phyloP scores from a whole-genome alignment of 2,888 invertebrate genomes.

The Ennomos quercinarius region DNA sequence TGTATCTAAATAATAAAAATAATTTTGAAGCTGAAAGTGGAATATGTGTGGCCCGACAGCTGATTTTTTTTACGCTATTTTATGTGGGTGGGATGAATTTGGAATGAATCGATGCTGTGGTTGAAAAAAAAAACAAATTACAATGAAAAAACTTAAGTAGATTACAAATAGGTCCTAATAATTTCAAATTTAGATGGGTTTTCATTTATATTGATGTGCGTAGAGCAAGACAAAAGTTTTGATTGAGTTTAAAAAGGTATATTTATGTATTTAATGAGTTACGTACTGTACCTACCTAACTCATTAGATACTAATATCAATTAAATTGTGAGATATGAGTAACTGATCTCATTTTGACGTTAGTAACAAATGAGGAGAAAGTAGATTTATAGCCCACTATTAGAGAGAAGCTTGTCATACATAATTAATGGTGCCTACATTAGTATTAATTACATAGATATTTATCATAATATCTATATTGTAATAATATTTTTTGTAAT shows the following conservation, averaged over 20 bases:
- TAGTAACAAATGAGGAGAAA: conserved; percentile 41
- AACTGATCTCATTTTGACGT: conserved; percentile 31
- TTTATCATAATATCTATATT: conserved; percentile 10
- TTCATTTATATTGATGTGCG: too few species aligned
- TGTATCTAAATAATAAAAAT: too few species aligned
- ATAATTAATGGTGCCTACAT: conserved; percentile 28
- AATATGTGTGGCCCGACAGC: too few species aligned
- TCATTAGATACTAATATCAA: conserved; percentile 3
- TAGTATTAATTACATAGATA: conserved; percentile 19
- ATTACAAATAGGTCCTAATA: too few species aligned
- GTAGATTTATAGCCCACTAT: conserved; percentile 36
- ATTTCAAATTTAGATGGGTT: too few species aligned
- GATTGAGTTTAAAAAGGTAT: neutral
- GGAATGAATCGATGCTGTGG: too few species aligned
- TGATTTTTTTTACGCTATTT: too few species aligned
- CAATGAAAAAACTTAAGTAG: too few species aligned
- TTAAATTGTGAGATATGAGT: conserved; percentile 13
- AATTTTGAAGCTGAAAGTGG: too few species aligned
- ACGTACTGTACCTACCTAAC: neutral
- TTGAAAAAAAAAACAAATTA: too few species aligned
- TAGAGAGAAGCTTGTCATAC: conserved; percentile 18
- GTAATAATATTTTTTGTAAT: neutral
- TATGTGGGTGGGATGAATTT: too few species aligned
- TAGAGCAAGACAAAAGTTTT: too few species aligned
- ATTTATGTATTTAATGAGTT: neutral